A percentile compares a stretch with the other conserved stretches of the same genome.
Conservation (phyloP, 2,113 vertebrate genomes). For the Dromiciops gliroides region DNA sequence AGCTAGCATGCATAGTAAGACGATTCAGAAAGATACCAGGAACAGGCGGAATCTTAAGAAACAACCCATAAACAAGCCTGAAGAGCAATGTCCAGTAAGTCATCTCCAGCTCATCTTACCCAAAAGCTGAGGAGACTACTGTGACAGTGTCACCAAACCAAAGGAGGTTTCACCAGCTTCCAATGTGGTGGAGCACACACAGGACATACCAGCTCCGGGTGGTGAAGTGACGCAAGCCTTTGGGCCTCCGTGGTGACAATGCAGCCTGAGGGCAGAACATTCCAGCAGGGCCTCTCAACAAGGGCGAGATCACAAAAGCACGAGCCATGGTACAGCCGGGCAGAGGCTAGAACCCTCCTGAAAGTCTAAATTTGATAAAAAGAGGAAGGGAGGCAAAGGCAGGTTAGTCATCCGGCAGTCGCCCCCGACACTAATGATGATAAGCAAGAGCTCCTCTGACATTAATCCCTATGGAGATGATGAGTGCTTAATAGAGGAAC, state of each 20-base stretch:
- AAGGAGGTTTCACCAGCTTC: not conserved
- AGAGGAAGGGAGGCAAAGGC: not conserved
- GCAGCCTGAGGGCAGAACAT: slow-evolving; percentile 68
- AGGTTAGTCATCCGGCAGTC: not conserved
- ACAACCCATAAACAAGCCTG: not conserved
- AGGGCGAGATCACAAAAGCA: slow-evolving; percentile 41
- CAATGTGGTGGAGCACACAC: not conserved
- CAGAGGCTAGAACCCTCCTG: slow-evolving; percentile 58
- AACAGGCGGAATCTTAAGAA: not conserved
- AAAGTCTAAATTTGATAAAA: slow-evolving; percentile 6
- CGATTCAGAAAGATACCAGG: slow-evolving; percentile 2
- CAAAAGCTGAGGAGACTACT: not conserved
- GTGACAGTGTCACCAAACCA: not conserved
- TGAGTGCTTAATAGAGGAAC: not conserved
- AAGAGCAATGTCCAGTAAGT: not conserved
- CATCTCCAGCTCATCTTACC: not conserved
- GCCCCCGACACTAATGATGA: not conserved
- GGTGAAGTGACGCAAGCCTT: slow-evolving; percentile 72
- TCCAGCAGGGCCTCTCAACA: slow-evolving; percentile 80
- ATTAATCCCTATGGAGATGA: not conserved
- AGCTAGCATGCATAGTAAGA: not conserved
- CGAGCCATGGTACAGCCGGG: slow-evolving; percentile 63
- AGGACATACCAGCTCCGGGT: slow-evolving; percentile 83
- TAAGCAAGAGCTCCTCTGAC: not conserved
- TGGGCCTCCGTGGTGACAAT: slow-evolving; percentile 46